Evolutionary conservation across 2,888 invertebrate species (phyloP), one percentile per base, ranked within the genome.

Genomic region (Drosophila ustulata): DNA sequence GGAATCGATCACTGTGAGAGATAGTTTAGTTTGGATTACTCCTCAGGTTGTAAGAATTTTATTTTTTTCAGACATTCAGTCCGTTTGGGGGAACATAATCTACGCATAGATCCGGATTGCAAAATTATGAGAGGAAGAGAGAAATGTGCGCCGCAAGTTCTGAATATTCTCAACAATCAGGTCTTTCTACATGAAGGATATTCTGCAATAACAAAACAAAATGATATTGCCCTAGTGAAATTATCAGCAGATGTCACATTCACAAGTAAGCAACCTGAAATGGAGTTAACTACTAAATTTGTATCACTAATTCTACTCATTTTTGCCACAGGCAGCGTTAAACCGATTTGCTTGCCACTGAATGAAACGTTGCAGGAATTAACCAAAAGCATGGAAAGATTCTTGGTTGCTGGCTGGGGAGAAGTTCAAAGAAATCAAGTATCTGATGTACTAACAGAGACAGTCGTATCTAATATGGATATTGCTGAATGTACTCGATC

Each of bases 191-290:
- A 75, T 13, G 43, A 72, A 23, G 1, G 26, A 1, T 72, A 8
- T 28, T 28, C 13, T 0, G 0, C 0, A 0, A 0, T 0, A 0
- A 1, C n/a, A 13, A 1, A 0, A 2, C 6, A 39, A 1, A 68
- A 75, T 53, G 75, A 75, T 45, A 72, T 75, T 26, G 75, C 75
- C 2, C 25, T 76, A 3, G 6, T 76, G 0, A 62, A 59, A 34
- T 50, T 76, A 1, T 30, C 55, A 1, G 7, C 3, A 37, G 43
- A 49, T 0, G 63, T 51, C 0, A 0, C 6, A 7, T 9, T 25
- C 0, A 9, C 18, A 3, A 0, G 72, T 72, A 30, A 68, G 25
- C 28, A 28, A 28, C 4, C 5, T 50, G n/a, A 25, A 39, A 4
- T 4, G 2, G 6, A 7, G 13, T 6, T 13, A 2, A 2, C 0